A percentile compares a stretch with the other conserved stretches of the same genome.
Conservation (phyloP, 2,888 invertebrate species). For the Orthonevra nobilis region DNA sequence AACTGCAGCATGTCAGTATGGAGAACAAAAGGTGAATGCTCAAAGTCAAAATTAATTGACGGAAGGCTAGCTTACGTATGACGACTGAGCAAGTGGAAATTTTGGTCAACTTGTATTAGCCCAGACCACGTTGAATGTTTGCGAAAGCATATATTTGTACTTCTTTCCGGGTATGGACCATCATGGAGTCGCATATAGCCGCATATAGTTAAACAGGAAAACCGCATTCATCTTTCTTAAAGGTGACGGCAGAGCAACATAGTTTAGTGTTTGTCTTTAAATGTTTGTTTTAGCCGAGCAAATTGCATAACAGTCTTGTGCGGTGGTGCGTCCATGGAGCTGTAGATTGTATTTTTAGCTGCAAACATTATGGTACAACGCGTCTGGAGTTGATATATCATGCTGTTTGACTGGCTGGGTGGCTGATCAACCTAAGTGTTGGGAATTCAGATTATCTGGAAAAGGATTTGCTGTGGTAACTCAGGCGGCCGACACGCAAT, state of each 20-base stretch:
- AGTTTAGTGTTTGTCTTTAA: not conserved
- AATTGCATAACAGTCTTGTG: not conserved
- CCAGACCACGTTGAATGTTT: slow-evolving; percentile 22
- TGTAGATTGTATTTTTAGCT: no score
- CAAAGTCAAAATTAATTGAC: slow-evolving; percentile 55
- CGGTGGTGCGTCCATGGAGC: no score
- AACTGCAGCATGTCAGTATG: slow-evolving; percentile 33
- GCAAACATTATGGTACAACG: no score
- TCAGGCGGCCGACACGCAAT: no score
- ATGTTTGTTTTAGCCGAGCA: not conserved
- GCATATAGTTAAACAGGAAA: slow-evolving; percentile 14
- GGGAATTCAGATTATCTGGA: no score
- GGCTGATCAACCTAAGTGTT: no score
- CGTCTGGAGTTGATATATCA: no score
- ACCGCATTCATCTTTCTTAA: not conserved
- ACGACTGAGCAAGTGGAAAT: slow-evolving; percentile 12
- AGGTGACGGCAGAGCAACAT: not conserved
- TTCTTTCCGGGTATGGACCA: slow-evolving; percentile 31
- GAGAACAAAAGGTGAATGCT: slow-evolving; percentile 53
- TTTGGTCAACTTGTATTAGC: slow-evolving; percentile 36
- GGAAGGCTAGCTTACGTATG: slow-evolving; percentile 43
- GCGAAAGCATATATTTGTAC: not conserved
- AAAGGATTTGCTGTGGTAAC: no score
- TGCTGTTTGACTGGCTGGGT: no score
- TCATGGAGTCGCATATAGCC: not conserved